phyloP scores from a whole-genome alignment of 2,797 vertebrate species.

The Melanotaenia parkinsoni region DNA sequence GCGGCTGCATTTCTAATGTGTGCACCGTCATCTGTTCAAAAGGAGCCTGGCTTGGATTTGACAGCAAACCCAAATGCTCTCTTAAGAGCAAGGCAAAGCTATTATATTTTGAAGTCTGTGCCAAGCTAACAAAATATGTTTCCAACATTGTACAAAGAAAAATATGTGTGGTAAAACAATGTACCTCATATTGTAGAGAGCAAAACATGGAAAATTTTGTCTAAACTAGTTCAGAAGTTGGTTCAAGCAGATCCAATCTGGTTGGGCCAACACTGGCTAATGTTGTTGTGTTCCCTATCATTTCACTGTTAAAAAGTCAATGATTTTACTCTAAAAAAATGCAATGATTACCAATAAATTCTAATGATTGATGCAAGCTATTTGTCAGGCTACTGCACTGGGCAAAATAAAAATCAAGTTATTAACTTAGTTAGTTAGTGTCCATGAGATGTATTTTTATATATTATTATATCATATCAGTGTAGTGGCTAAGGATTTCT shows the following conservation, averaged over 20 bases:
- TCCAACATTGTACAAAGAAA: slow-evolving; percentile 4
- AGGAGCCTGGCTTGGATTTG: slow-evolving; percentile 62
- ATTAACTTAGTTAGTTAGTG: background rate
- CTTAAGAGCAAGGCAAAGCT: slow-evolving; percentile 45
- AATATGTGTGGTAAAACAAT: slow-evolving; percentile 24
- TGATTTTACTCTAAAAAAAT: background rate
- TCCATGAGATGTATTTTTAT: background rate
- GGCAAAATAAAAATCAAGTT: background rate
- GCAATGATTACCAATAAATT: slow-evolving; percentile 10
- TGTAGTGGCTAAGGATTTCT: background rate
- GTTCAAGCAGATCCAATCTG: slow-evolving; percentile 7
- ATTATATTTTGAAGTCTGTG: slow-evolving; percentile 49
- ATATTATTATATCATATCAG: background rate
- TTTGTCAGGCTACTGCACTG: slow-evolving; percentile 14
- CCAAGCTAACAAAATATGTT: slow-evolving; percentile 54
- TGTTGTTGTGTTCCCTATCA: slow-evolving; percentile 19
- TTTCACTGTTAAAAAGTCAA: slow-evolving; percentile 14
- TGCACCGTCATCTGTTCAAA: slow-evolving; percentile 61
- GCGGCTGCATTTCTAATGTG: slow-evolving; percentile 66
- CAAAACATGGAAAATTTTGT: slow-evolving; percentile 33
- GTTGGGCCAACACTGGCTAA: slow-evolving; percentile 33
- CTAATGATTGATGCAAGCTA: slow-evolving; percentile 28
- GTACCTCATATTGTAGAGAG: slow-evolving; percentile 22
- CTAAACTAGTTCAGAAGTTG: slow-evolving; percentile 17
- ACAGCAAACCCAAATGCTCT: slow-evolving; percentile 60